Evolutionary conservation across 1,140 invertebrate species (phyloP).

Genomic region (Choristoneura fumiferana): DNA sequence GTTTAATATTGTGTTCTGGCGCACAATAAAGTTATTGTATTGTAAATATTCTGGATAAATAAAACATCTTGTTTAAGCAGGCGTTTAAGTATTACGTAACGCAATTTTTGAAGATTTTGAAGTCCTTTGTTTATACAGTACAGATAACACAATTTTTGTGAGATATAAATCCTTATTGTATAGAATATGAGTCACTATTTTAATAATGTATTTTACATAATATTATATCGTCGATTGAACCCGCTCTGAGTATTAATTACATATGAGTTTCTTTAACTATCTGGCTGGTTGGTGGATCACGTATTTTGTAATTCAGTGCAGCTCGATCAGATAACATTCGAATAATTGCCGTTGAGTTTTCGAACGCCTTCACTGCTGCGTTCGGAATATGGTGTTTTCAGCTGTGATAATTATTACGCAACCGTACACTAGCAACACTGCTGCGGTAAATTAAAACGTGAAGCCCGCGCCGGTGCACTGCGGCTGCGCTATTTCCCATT

Average conservation of each 20-base stretch:
- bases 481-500: constrained; percentile 1
- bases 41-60: no score
- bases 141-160: no score
- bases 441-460: constrained; percentile 41
- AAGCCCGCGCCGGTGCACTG: background rate
- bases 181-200: no score
- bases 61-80: no score
- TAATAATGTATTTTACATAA: background rate
- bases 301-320: constrained; percentile 24
- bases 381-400: constrained; percentile 47
- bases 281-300: background rate
- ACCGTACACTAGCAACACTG: constrained; percentile 35
- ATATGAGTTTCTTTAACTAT: constrained; percentile 1
- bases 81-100: no score
- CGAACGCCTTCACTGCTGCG: constrained; percentile 25
- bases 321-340: constrained; percentile 29
- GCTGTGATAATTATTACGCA: constrained; percentile 48
- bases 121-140: no score
- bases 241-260: background rate
- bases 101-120: no score
- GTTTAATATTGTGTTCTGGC: no score
- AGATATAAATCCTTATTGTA: no score
- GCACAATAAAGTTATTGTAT: no score
- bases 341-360: constrained; percentile 38
- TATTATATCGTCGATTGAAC: background rate